A percentile compares a stretch with the other conserved stretches of the same genome.
phyloP scores from a whole-genome alignment of 2,888 invertebrate genomes.

The Labia minor region DNA sequence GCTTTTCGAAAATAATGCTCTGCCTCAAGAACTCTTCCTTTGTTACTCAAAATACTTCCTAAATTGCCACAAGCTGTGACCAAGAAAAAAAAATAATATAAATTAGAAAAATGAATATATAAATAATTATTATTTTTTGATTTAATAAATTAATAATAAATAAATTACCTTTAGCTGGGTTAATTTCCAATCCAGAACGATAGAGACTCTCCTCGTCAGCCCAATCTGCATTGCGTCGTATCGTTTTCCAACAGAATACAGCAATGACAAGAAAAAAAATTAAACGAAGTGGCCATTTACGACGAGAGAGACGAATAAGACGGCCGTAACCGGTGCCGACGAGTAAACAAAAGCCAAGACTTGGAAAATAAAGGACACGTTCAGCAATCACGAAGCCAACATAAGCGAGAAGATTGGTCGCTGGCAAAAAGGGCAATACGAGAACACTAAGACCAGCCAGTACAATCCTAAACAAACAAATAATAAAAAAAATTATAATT shows the following conservation, averaged over 20 bases:
- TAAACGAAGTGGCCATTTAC: neutral
- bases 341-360: slow-evolving; percentile 86
- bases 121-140: neutral
- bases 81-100: neutral
- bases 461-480: slow-evolving; percentile 39
- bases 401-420: slow-evolving; percentile 91
- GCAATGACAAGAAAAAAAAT: slow-evolving; percentile 24
- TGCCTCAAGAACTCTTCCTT: slow-evolving; percentile 39
- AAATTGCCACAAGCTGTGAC: slow-evolving; percentile 43
- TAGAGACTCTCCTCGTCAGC: slow-evolving; percentile 84
- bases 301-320: slow-evolving; percentile 21
- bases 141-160: neutral
- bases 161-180: slow-evolving; percentile 88
- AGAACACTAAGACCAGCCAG: slow-evolving; percentile 55
- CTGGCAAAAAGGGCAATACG: slow-evolving; percentile 86
- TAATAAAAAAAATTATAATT: neutral
- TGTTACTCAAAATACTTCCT: slow-evolving; percentile 42
- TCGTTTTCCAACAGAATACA: slow-evolving; percentile 58
- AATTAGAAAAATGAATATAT: neutral
- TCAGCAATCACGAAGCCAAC: slow-evolving; percentile 98
- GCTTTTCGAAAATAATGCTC: slow-evolving; percentile 43
- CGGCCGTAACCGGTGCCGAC: slow-evolving; percentile 48
- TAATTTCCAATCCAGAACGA: slow-evolving; percentile 77
- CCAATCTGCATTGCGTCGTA: slow-evolving; percentile 82
- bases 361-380: slow-evolving; percentile 88